phyloP scores from a whole-genome alignment of 2,797 vertebrate species.

The Luscinia luscinia region DNA sequence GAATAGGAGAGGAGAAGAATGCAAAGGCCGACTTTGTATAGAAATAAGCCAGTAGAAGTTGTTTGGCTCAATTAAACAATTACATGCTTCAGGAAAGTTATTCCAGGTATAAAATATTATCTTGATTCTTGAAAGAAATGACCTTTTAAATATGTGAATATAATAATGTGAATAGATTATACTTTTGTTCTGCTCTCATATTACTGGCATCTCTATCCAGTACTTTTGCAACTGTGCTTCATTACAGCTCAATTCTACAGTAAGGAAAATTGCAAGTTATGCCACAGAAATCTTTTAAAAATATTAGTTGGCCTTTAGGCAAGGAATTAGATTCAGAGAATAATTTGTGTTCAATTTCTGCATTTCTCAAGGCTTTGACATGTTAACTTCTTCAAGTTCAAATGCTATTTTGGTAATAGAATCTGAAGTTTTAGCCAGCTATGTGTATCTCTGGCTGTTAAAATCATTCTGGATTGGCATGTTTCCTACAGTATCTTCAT shows the following conservation, averaged over 20 bases:
- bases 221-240: neutral
- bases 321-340: neutral
- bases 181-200: neutral
- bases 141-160: neutral
- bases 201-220: neutral
- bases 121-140: neutral
- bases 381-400: neutral
- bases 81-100: neutral
- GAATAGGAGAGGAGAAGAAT: neutral
- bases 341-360: neutral
- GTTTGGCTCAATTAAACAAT: neutral
- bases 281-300: neutral
- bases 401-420: neutral
- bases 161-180: neutral
- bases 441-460: neutral
- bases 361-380: neutral
- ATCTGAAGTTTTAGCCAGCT: neutral
- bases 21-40: neutral
- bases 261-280: neutral
- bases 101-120: neutral
- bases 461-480: neutral
- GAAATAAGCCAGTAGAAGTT: neutral
- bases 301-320: neutral
- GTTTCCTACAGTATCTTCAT: neutral
- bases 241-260: neutral